A percentile compares a stretch with the other conserved stretches of the same genome.
Conservation (phyloP, 2,797 vertebrate genomes). For the Tragopan temminckii region DNA sequence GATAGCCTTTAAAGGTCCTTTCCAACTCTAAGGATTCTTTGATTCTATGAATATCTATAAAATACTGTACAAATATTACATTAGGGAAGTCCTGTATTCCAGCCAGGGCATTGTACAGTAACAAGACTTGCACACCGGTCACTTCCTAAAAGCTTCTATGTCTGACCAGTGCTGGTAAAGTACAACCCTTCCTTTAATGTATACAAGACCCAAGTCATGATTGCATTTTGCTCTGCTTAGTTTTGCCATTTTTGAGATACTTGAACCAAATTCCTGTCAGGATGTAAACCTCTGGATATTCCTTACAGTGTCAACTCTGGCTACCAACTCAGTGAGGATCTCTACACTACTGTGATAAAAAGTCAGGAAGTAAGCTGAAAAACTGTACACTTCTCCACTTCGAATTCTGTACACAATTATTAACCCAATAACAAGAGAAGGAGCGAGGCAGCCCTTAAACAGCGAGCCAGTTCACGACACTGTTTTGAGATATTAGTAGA, state of each 20-base stretch:
- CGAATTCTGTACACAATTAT: slow-evolving; percentile 14
- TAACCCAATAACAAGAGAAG: not conserved
- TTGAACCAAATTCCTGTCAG: not conserved
- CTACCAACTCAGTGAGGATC: not conserved
- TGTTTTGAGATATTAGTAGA: not conserved
- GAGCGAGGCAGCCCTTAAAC: not conserved
- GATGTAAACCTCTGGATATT: not conserved
- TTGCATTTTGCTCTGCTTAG: not conserved
- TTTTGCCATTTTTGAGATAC: not conserved
- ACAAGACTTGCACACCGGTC: not conserved
- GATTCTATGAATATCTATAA: not conserved
- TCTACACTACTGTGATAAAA: not conserved
- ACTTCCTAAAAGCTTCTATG: not conserved
- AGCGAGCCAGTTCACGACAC: not conserved
- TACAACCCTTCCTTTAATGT: not conserved
- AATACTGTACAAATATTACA: not conserved
- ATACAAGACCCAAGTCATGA: not conserved
- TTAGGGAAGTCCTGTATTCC: not conserved
- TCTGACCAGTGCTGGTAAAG: not conserved
- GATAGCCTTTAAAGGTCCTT: no score
- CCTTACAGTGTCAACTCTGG: not conserved
- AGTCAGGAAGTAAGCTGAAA: slow-evolving; percentile 25
- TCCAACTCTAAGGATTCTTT: no score
- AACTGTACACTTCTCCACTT: not conserved
- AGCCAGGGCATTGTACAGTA: not conserved